Evolutionary conservation across 2,113 vertebrate species (phyloP).

Genomic region (Neogale vison): DNA sequence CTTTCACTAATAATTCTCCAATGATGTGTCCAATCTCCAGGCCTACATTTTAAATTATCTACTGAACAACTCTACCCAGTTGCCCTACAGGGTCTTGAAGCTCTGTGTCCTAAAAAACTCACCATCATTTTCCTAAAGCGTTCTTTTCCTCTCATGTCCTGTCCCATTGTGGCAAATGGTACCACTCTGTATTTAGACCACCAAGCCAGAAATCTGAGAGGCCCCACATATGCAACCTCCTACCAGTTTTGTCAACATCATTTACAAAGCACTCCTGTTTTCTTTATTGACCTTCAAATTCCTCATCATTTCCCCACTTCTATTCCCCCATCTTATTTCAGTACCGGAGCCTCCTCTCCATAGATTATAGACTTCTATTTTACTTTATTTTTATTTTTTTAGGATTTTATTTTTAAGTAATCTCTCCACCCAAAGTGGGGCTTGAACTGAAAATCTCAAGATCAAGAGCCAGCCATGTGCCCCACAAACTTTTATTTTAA

Average conservation of each 20-base stretch:
- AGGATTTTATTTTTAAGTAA: not conserved
- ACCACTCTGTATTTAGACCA: not conserved
- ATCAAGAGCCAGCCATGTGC: not conserved
- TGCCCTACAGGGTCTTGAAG: not conserved
- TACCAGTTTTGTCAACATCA: not conserved
- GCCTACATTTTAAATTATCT: not conserved
- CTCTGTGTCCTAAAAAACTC: not conserved
- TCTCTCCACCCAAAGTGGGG: not conserved
- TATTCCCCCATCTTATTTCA: not conserved
- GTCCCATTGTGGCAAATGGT: not conserved
- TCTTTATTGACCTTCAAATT: not conserved
- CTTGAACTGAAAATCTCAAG: not conserved
- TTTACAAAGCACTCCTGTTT: not conserved
- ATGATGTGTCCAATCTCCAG: not conserved
- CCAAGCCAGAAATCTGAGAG: not conserved
- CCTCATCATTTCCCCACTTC: not conserved
- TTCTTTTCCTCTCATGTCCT: not conserved
- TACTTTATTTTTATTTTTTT: not conserved
- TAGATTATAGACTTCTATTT: not conserved
- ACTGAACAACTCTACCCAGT: not conserved
- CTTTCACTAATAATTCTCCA: slow-evolving; percentile 23
- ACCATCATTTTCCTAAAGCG: not conserved
- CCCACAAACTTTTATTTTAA: not conserved
- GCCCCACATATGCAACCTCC: not conserved
- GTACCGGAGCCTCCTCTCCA: not conserved